Conservation (phyloP, 2,113 vertebrate genomes). For the Anhinga rufa region DNA sequence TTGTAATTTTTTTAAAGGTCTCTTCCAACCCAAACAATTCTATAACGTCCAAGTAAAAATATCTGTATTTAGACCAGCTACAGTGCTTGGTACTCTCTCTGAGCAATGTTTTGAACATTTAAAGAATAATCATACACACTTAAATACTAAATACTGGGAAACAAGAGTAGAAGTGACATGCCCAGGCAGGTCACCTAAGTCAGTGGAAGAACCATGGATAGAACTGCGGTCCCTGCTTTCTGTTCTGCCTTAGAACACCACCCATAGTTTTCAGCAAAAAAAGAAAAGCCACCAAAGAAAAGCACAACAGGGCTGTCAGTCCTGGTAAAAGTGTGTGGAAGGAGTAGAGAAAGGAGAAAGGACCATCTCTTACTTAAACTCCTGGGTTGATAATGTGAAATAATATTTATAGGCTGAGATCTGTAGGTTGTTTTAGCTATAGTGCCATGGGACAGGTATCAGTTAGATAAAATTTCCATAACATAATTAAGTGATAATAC, state of each 20-base stretch:
- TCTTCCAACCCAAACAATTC: neutral
- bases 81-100: neutral
- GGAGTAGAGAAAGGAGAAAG: neutral
- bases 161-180: neutral
- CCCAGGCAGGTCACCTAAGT: neutral
- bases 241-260: neutral
- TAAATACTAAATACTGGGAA: neutral
- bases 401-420: neutral
- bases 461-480: slow-evolving; percentile 24
- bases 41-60: neutral
- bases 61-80: neutral
- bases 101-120: neutral
- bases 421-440: neutral
- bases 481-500: slow-evolving; percentile 12
- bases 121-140: neutral
- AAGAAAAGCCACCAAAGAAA: neutral
- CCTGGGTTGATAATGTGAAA: neutral
- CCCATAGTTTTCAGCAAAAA: neutral
- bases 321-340: neutral
- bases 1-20: neutral
- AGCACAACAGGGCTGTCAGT: neutral
- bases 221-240: neutral
- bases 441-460: neutral
- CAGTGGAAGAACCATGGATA: neutral
- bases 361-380: neutral